Conservation (phyloP, 2,797 vertebrate genomes). For the Diglossa cyanea region DNA sequence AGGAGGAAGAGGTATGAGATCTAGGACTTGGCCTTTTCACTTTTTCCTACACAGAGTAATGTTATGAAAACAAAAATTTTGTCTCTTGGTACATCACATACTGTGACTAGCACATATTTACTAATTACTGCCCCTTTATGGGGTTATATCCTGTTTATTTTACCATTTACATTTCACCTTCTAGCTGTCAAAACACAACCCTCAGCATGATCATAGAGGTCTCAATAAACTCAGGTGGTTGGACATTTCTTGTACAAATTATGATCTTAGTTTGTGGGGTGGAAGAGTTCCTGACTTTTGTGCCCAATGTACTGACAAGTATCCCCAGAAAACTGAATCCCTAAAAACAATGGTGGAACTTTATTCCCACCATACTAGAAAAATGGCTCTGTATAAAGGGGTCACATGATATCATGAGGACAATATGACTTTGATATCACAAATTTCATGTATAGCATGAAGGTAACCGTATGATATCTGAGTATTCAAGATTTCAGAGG, state of each 20-base stretch:
- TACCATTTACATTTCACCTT: neutral
- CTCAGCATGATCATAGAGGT: neutral
- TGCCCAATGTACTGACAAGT: fast-evolving
- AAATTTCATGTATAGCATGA: neutral
- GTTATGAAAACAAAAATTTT: neutral
- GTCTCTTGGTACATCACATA: neutral
- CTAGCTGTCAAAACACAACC: neutral
- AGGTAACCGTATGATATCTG: neutral
- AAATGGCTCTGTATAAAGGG: neutral
- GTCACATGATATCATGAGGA: no score
- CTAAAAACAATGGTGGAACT: neutral
- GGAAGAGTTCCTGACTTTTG: neutral
- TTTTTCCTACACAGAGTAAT: fast-evolving
- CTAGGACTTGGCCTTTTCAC: neutral
- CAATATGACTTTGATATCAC: fast-evolving
- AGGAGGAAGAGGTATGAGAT: neutral
- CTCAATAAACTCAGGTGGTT: neutral
- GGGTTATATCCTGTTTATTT: neutral
- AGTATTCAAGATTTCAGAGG: neutral
- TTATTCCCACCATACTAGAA: neutral
- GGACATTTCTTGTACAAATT: neutral
- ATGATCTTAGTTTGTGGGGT: neutral
- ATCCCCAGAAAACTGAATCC: neutral
- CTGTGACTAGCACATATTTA: neutral
- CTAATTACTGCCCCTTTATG: neutral